Base-by-base conservation (phyloP, 2,888 invertebrate genomes). In the Adela reaumurella region DNA sequence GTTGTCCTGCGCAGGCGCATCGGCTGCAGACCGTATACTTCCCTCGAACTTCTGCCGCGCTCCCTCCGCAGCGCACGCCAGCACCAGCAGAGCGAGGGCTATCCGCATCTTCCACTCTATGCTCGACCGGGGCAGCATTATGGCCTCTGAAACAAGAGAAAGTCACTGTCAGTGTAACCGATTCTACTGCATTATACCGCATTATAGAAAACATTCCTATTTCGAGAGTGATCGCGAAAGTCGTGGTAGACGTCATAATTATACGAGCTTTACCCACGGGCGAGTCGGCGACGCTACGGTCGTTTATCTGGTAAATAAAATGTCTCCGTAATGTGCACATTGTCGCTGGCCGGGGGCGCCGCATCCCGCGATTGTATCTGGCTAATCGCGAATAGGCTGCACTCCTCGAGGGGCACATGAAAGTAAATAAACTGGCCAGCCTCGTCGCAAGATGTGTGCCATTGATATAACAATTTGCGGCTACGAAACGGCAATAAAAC, bases 1-100 rank as follows among this genome's bases (percentile, higher is more conserved):
- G 56, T 79, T 79, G 52, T 79, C 78, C 59, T 79, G 78, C 17
- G 74, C 68, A 42, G 80, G 80, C 49, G 80, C 77, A 52, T 74
- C 81, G 46, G 69, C 77, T 51, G 77, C 77, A 51, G 74, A 72
- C 61, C 77, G 64, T 53, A 78, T 62, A 48, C 74, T 73, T 52
- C 76, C 74, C 59, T 74, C 77, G 53, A 78, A 78, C 58, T 73
- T 76, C 62, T 76, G 77, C 46, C 77, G 76, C 51, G 71, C 78
- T 46, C 76, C 73, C 43, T 43, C 18, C 17, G 43, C 43, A 55
- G 73, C 71, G 58, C 64, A 74, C 56, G 65, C 73, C 59, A 74
- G 65, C 65, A 77, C 62, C 61, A 74, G 61, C 62, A 78, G 63
- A 68, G 73, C 71, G 54, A 77, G 61, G 60, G 77, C 58, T 59